These are phyloP conservation scores for Penaeus vannamei DNA, from an alignment of 1,140 invertebrate species.

Conservation along the genomic window DNA sequence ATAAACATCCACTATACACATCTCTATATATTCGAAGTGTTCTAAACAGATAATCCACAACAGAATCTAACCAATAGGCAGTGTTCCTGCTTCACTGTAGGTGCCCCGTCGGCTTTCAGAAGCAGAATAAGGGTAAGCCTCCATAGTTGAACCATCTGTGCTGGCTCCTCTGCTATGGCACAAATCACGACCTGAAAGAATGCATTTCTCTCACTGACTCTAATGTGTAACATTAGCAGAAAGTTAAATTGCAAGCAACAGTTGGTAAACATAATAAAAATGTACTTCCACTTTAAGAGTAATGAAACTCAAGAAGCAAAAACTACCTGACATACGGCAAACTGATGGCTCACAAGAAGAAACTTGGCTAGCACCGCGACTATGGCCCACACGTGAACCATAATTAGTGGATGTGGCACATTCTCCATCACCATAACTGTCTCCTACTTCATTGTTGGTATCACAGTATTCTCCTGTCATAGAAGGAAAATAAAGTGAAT, in stretches of 20 bases:
- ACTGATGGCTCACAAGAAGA: slow-evolving; percentile 40
- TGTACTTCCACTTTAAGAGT: neutral
- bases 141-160: slow-evolving; percentile 62
- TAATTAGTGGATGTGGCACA: neutral
- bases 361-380: slow-evolving; percentile 37
- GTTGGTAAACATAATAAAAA: neutral
- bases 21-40: too few species aligned
- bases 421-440: too few species aligned
- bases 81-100: slow-evolving; percentile 56
- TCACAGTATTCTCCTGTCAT: too few species aligned
- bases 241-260: neutral
- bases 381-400: slow-evolving; percentile 23
- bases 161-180: slow-evolving; percentile 62
- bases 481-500: too few species aligned
- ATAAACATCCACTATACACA: too few species aligned
- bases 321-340: slow-evolving; percentile 34
- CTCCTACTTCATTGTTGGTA: too few species aligned
- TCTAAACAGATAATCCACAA: too few species aligned
- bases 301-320: neutral
- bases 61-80: slow-evolving; percentile 47
- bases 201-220: too few species aligned
- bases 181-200: slow-evolving; percentile 41
- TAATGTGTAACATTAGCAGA: too few species aligned
- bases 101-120: slow-evolving; percentile 57
- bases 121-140: slow-evolving; percentile 51